A percentile compares a stretch with the other conserved stretches of the same genome.
phyloP scores from a whole-genome alignment of 2,888 invertebrate species.

The Tridacna crocea region DNA sequence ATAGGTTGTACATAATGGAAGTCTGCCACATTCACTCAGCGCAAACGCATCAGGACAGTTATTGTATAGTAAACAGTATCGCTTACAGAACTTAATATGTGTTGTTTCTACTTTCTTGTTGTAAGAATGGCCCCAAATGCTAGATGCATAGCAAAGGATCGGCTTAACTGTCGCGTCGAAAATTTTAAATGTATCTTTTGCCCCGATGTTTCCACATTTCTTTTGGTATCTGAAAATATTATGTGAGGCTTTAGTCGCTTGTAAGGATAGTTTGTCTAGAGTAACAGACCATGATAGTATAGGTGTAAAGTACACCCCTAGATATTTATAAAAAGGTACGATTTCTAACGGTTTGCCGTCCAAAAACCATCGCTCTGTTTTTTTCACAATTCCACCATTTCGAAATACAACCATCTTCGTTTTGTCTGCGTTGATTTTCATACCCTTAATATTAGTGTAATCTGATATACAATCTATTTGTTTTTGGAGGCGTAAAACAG shows the following conservation, averaged over 20 bases:
- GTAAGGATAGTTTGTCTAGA: constrained; percentile 8
- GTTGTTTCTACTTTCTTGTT: not conserved
- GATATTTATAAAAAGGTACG: constrained; percentile 24
- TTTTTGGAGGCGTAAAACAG: not conserved
- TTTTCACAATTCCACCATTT: constrained; percentile 21
- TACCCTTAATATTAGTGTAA: not conserved
- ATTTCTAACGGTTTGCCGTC: constrained; percentile 9
- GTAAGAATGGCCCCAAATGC: constrained; percentile 31
- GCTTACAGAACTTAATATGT: too few relatives aligned
- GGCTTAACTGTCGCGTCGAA: constrained; percentile 24
- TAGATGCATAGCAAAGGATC: constrained; percentile 25
- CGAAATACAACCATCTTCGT: constrained; percentile 20
- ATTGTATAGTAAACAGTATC: too few relatives aligned
- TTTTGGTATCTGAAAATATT: constrained; percentile 8
- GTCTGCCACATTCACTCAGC: not conserved
- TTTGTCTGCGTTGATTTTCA: not conserved
- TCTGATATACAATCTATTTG: not conserved
- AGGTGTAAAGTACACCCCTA: constrained; percentile 22
- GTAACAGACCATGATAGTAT: constrained; percentile 25
- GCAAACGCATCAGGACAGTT: not conserved
- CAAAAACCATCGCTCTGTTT: constrained; percentile 15
- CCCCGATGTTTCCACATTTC: constrained; percentile 8
- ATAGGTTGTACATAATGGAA: constrained; percentile 8
- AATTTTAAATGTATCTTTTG: too few relatives aligned
- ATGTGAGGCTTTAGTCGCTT: constrained; percentile 25